Conservation (phyloP, 2,888 invertebrate genomes). For the Silvanus unidentatus region DNA sequence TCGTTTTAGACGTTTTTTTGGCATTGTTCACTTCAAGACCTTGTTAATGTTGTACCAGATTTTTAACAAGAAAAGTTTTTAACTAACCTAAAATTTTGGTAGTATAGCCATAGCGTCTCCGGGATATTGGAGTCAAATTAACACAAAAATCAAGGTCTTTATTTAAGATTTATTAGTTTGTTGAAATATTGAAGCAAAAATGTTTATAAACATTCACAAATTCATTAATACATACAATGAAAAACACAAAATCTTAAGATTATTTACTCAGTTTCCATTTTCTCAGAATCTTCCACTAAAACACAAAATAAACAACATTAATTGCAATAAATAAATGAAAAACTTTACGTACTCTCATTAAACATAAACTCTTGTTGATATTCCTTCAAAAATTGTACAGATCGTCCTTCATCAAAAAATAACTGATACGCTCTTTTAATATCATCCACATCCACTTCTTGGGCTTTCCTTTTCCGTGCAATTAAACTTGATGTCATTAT, state of each 20-base stretch:
- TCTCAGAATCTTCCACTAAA: constrained; percentile 27
- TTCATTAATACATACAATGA: too few species aligned
- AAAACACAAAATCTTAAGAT: background rate
- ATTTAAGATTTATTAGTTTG: too few species aligned
- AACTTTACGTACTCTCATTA: constrained; percentile 49
- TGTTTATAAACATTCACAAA: too few species aligned
- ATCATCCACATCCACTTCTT: constrained; percentile 80
- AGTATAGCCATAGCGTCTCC: too few species aligned
- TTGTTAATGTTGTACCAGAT: too few species aligned
- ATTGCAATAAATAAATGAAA: constrained; percentile 4
- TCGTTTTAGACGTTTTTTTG: background rate
- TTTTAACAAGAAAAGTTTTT: too few species aligned
- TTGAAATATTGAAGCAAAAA: too few species aligned
- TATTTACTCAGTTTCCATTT: constrained; percentile 22
- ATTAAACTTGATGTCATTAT: constrained; percentile 95
- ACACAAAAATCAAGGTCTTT: too few species aligned
- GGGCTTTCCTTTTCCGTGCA: constrained; percentile 81
- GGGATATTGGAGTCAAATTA: too few species aligned
- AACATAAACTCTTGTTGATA: constrained; percentile 97
- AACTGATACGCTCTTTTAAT: constrained; percentile 92
- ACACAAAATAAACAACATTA: constrained; percentile 13
- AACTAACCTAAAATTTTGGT: too few species aligned
- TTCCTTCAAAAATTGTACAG: constrained; percentile 88
- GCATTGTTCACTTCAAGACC: too few species aligned
- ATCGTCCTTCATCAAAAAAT: constrained; percentile 90